Evolutionary conservation across 2,888 invertebrate genomes (phyloP), one percentile per base, ranked within the genome.

Genomic region (Himalopsyche anomala): DNA sequence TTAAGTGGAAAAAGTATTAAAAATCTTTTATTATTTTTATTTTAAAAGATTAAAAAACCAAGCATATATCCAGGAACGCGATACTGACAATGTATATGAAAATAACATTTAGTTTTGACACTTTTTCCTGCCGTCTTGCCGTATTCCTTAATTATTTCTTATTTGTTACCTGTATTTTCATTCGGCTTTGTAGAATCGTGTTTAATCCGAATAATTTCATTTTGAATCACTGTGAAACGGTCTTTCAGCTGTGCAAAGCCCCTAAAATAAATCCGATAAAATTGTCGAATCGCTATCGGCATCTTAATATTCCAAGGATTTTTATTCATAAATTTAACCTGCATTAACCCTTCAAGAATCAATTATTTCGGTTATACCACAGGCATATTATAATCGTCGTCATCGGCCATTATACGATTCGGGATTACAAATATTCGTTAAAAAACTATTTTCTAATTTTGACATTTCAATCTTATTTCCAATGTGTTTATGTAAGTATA

Each of bases 281-380:
- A 62, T 62, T 62, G 62, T 8, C 28, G 62, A 62, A 62, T 62
- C 62, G 15, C 11, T 19, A 62, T 62, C 62, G 62, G 9, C 62
- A 62, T 62, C 62, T 62, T 19, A 62, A 62, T 62, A 62, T 62
- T 62, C 62, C 62, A 62, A 62, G 62, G 62, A 15, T 62, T 62
- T 62, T 62, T 62, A 62, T 62, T 62, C 19, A 62, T 62, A 62
- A n/a, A 62, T 62, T 62, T n/a, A 62, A 62, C 62, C 28, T 62
- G 62, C 28, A 19, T 62, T 62, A 62, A 62, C 62, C 62, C 62
- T 28, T 28, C 62, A 19, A 19, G 62, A 62, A 62, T 62, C 62
- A 62, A 62, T 62, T 62, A 62, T 62, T 62, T 62, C 62, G 11
- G 62, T n/a, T 62, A 28, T 62, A 6, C 19, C 19, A 28, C 19